phyloP scores from a whole-genome alignment of 2,797 vertebrate genomes.

The Neosalanx taihuensis region DNA sequence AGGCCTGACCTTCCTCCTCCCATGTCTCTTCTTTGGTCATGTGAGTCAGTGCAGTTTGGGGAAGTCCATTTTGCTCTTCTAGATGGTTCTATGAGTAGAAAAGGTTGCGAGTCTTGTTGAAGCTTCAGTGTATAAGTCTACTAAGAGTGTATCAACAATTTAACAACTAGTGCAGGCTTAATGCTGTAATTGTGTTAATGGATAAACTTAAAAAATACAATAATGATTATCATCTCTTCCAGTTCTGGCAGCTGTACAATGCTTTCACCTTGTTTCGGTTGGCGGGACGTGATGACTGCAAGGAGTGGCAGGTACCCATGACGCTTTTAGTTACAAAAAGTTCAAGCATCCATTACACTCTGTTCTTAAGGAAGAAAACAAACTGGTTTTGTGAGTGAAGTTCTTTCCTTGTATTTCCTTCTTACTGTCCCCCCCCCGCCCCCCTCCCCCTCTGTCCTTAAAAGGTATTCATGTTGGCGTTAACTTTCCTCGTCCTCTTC shows the following conservation, averaged over 20 bases:
- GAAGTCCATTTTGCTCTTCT: no score
- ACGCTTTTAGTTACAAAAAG: background rate
- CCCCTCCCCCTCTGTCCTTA: background rate
- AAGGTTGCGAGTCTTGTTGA: background rate
- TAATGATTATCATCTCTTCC: constrained; percentile 13
- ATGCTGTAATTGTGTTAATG: constrained; percentile 5
- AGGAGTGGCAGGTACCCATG: constrained; percentile 92
- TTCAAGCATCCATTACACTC: background rate
- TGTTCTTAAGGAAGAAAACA: background rate
- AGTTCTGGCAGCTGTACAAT: constrained; percentile 99
- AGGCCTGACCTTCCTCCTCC: constrained; percentile 93
- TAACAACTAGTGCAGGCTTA: background rate
- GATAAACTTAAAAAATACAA: constrained; percentile 9
- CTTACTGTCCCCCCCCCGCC: background rate
- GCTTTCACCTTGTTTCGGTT: constrained; percentile 88
- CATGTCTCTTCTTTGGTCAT: constrained; percentile 96
- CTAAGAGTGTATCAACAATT: no score
- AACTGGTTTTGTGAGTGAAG: background rate
- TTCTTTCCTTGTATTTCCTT: no score
- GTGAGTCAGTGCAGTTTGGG: constrained; percentile 75
- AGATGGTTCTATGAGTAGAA: background rate
- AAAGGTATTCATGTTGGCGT: constrained; percentile 66
- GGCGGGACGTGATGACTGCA: constrained; percentile 86
- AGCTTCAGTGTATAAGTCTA: background rate
- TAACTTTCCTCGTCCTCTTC: constrained; percentile 95